These are phyloP conservation scores for Sminthurinus aureus DNA, from an alignment of 2,888 invertebrate genomes.

Conservation along the genomic window DNA sequence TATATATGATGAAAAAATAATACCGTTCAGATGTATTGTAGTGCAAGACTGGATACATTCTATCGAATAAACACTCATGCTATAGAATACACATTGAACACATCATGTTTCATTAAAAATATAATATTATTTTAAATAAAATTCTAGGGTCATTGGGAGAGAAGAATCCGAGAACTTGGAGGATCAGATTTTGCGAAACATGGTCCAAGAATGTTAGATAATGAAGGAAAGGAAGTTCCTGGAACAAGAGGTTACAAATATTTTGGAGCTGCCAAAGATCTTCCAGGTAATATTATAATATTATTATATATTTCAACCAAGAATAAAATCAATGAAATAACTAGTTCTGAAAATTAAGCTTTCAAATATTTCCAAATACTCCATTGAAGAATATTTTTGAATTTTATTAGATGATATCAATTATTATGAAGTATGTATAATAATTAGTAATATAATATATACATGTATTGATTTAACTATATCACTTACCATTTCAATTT, in stretches of 20 bases:
- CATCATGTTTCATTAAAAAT: neutral
- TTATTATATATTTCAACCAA: neutral
- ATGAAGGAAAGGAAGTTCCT: conserved; percentile 95
- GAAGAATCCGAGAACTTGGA: conserved; percentile 91
- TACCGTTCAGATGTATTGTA: too few species aligned
- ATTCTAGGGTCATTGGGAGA: conserved; percentile 88
- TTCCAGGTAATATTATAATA: conserved; percentile 73
- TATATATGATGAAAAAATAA: too few species aligned
- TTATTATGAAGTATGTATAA: neutral
- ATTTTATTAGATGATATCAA: too few species aligned
- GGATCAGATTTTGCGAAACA: conserved; percentile 93
- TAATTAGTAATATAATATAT: neutral
- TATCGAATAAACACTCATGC: too few species aligned
- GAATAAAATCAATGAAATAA: neutral
- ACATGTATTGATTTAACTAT: neutral
- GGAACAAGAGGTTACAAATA: conserved; percentile 99
- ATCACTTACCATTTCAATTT: neutral
- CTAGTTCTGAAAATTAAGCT: too few species aligned
- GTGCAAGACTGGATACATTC: too few species aligned
- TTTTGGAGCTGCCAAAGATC: conserved; percentile 96
- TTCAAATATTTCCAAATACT: too few species aligned
- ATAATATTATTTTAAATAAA: conserved; percentile 59
- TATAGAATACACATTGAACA: neutral
- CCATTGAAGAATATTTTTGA: too few species aligned
- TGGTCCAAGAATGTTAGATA: conserved; percentile 92